These are phyloP conservation scores for Podargus strigoides DNA, from an alignment of 2,797 vertebrate species.

Conservation along the genomic window DNA sequence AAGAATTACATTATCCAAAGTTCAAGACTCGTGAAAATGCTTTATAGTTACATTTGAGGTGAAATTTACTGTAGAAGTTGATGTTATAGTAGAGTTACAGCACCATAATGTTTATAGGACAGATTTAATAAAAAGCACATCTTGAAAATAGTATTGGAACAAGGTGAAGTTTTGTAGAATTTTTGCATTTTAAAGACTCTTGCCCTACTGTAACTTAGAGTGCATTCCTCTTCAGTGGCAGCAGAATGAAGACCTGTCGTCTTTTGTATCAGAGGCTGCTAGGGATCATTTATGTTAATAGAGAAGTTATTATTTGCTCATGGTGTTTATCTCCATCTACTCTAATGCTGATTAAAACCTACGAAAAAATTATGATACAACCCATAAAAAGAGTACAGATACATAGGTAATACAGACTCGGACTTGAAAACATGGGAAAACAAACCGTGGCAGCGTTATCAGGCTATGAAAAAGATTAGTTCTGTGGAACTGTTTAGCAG, in stretches of 20 bases:
- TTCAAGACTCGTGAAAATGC: neutral
- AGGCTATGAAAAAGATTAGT: conserved; percentile 19
- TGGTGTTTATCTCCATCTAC: neutral
- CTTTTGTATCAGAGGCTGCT: neutral
- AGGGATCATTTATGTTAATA: neutral
- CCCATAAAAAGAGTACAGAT: neutral
- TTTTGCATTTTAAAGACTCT: neutral
- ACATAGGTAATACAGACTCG: neutral
- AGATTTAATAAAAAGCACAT: neutral
- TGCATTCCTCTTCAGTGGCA: neutral
- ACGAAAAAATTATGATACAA: neutral
- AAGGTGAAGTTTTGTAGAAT: neutral
- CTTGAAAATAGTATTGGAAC: neutral
- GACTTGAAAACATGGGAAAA: neutral
- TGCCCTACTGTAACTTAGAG: neutral
- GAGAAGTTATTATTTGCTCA: neutral
- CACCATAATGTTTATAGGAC: neutral
- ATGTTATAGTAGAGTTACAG: neutral
- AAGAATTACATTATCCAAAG: neutral
- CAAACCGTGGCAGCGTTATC: conserved; percentile 12
- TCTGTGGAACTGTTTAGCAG: conserved; percentile 19
- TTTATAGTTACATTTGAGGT: neutral
- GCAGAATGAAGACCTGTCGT: neutral
- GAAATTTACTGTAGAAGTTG: neutral
- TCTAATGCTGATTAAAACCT: neutral